Evolutionary conservation across 2,113 vertebrate species (phyloP).

Genomic region (Limnothrissa miodon): DNA sequence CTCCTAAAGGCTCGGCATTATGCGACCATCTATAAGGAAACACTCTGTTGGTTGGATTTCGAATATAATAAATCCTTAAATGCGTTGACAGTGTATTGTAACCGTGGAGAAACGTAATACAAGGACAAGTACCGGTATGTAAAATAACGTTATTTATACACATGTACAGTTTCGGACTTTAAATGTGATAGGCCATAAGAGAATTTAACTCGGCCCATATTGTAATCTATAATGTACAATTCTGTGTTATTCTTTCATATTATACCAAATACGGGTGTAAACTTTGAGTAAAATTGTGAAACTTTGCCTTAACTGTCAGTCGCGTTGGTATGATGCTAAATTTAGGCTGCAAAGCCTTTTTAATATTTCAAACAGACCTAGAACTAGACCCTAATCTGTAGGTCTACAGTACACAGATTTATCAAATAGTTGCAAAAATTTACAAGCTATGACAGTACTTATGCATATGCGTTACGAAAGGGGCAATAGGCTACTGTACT

Average conservation of each 20-base stretch:
- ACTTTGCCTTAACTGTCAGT: not conserved
- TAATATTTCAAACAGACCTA: not conserved
- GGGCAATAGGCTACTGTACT: too few species aligned
- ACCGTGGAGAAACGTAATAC: not conserved
- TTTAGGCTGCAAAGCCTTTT: not conserved
- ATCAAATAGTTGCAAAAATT: not conserved
- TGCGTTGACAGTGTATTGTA: not conserved
- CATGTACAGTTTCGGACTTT: not conserved
- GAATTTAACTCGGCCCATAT: not conserved
- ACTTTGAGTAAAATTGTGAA: not conserved
- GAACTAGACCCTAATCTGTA: not conserved
- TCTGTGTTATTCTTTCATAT: not conserved
- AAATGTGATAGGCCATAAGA: not conserved
- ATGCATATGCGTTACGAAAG: too few species aligned
- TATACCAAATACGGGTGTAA: not conserved
- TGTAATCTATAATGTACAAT: not conserved
- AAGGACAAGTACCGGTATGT: not conserved
- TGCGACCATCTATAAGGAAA: slow-evolving; percentile 12
- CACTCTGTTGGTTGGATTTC: not conserved
- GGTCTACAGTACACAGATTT: not conserved
- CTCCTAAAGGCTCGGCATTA: not conserved
- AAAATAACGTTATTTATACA: not conserved
- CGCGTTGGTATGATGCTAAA: not conserved
- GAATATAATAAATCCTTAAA: not conserved
- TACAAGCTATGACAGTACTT: too few species aligned